These are phyloP conservation scores for Venustaconcha ellipsiformis DNA, from an alignment of 1,140 invertebrate species.

Conservation along the genomic window DNA sequence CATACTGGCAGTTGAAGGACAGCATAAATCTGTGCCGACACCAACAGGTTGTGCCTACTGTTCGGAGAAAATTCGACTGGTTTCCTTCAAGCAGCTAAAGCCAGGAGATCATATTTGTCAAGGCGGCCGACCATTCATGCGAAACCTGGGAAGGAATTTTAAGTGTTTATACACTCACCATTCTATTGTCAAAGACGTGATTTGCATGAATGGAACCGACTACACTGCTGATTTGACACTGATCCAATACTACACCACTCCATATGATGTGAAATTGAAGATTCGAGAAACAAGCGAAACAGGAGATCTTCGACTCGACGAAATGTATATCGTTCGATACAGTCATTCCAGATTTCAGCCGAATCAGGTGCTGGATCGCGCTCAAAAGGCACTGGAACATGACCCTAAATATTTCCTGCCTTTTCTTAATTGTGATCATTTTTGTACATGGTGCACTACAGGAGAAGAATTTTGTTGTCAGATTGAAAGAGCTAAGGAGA, in stretches of 20 bases:
- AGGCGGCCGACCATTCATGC: background rate
- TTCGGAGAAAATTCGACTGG: conserved; percentile 1
- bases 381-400: conserved; percentile 1
- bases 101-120: conserved; percentile 7
- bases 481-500: background rate
- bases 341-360: background rate
- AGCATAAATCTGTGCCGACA: no score
- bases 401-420: background rate
- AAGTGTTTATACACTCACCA: conserved; percentile 9
- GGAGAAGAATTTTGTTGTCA: conserved; percentile 10
- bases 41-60: conserved; percentile 2
- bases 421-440: conserved; percentile 20
- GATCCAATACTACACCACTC: conserved; percentile 16
- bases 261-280: conserved; percentile 1
- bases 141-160: background rate
- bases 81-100: background rate
- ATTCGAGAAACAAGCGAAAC: conserved; percentile 7
- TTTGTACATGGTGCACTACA: conserved; percentile 22
- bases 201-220: background rate
- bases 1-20: no score
- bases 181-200: background rate
- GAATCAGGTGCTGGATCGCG: background rate
- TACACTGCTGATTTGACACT: background rate
- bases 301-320: conserved; percentile 1
- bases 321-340: conserved; percentile 17